phyloP scores from a whole-genome alignment of 2,888 invertebrate genomes.

The Patella caerulea region DNA sequence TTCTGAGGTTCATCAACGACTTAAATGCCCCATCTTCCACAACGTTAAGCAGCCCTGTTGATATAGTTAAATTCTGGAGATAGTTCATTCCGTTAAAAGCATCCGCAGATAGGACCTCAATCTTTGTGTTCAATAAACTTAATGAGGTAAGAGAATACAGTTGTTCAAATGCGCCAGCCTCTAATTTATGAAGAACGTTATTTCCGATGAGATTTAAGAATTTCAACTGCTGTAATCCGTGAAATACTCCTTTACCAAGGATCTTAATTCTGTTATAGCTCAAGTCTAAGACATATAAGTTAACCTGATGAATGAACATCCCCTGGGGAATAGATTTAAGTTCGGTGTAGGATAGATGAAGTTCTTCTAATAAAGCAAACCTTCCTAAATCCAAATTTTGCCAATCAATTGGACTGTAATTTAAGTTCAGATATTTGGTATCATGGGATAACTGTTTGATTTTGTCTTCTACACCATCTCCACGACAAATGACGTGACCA shows the following conservation, averaged over 20 bases:
- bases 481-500: background rate
- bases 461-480: background rate
- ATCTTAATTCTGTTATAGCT: conserved; percentile 16
- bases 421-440: background rate
- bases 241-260: background rate
- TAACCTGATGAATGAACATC: background rate
- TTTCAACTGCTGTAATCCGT: conserved; percentile 8
- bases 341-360: background rate
- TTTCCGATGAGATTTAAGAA: conserved; percentile 15
- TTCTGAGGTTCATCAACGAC: background rate
- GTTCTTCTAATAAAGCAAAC: background rate
- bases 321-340: background rate
- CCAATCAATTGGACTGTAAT: background rate
- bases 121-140: conserved; percentile 4
- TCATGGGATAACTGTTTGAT: background rate
- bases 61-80: background rate
- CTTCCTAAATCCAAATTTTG: background rate
- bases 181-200: background rate
- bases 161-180: background rate
- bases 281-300: conserved; percentile 17
- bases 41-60: background rate
- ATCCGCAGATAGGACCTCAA: background rate
- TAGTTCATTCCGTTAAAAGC: conserved; percentile 9
- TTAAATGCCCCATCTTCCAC: conserved; percentile 14
- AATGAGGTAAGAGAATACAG: conserved; percentile 1